Evolutionary conservation across 2,113 vertebrate genomes (phyloP).

Genomic region (Arothron firmamentum): DNA sequence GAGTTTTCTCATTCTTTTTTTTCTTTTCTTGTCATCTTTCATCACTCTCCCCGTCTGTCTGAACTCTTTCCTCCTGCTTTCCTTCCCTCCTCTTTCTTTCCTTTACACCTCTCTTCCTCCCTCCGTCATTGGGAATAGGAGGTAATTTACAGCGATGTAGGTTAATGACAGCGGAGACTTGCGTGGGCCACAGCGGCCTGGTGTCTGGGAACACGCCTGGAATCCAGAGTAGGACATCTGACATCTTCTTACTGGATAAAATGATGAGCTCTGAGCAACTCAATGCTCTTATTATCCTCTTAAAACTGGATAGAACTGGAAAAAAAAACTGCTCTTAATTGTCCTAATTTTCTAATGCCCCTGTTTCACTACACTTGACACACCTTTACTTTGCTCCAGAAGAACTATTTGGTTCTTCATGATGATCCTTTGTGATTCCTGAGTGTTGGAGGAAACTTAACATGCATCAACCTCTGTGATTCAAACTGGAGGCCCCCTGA

Average conservation of each 20-base stretch:
- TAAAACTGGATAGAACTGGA: conserved; percentile 18
- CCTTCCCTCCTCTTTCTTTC: background rate
- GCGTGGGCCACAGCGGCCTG: conserved; percentile 41
- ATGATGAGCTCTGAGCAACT: conserved; percentile 37
- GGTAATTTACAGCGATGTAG: conserved; percentile 68
- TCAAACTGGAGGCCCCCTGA: no score
- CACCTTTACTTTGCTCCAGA: no score
- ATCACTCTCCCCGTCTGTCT: conserved; percentile 46
- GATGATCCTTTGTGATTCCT: no score
- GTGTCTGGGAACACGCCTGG: conserved; percentile 51
- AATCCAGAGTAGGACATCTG: conserved; percentile 58
- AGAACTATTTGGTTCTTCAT: no score
- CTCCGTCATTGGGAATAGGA: conserved; percentile 57
- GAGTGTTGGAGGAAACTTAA: no score
- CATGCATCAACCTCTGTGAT: no score
- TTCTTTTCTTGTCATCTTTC: conserved; percentile 42
- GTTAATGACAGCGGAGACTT: conserved; percentile 71
- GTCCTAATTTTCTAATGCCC: conserved; percentile 14
- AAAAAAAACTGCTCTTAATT: conserved; percentile 8
- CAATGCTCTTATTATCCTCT: conserved; percentile 25
- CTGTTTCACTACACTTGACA: no score
- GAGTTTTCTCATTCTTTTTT: conserved; percentile 29
- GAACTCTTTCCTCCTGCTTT: conserved; percentile 19
- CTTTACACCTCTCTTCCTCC: conserved; percentile 16
- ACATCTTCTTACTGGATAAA: conserved; percentile 42